Evolutionary conservation across 2,797 vertebrate species (phyloP).

Genomic region (Cercopithecus neglectus): DNA sequence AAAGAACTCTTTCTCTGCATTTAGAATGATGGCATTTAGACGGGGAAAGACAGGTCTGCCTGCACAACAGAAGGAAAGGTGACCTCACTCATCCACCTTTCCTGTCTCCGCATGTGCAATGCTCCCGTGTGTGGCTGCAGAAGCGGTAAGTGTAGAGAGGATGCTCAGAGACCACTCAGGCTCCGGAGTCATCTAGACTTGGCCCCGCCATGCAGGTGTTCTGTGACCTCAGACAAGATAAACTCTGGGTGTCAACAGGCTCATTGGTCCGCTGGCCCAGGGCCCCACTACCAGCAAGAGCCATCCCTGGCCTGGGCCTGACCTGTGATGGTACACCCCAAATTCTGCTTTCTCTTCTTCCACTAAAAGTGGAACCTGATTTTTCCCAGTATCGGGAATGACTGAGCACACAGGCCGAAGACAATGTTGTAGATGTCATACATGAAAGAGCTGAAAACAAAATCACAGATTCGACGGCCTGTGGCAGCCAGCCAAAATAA

Average conservation of each 20-base stretch:
- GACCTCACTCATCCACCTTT: not conserved
- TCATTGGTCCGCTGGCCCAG: not conserved
- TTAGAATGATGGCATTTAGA: not conserved
- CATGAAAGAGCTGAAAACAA: not conserved
- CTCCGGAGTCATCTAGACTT: not conserved
- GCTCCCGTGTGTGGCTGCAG: rapidly evolving
- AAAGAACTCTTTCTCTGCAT: not conserved
- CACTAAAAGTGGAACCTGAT: not conserved
- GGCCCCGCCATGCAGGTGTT: not conserved
- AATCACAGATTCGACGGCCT: not conserved
- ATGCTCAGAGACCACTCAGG: not conserved
- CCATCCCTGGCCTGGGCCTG: not conserved
- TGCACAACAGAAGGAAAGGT: not conserved
- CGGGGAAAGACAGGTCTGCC: not conserved
- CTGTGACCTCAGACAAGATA: not conserved
- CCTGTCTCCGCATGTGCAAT: not conserved
- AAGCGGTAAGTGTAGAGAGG: rapidly evolving
- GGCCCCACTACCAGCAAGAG: not conserved
- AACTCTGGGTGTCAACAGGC: not conserved
- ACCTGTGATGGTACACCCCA: no score
- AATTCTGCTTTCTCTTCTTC: not conserved
- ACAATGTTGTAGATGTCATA: not conserved
- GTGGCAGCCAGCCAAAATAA: not conserved
- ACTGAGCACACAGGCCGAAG: not conserved
- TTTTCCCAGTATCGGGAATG: not conserved